phyloP scores from a whole-genome alignment of 2,888 invertebrate species.

The Isoperla grammatica region DNA sequence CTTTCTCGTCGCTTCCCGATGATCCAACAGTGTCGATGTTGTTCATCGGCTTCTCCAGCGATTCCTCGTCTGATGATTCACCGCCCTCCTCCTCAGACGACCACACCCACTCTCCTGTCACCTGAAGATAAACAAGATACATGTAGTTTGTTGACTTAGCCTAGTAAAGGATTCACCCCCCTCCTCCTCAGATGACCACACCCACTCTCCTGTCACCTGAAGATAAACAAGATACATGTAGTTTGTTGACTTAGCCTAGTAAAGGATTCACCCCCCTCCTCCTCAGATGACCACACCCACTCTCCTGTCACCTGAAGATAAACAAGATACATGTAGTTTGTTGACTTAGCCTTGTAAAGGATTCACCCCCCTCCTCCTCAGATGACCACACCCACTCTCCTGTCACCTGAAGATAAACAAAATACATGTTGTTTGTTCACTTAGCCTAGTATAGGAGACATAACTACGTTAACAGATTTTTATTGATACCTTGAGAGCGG shows the following conservation, averaged over 20 bases:
- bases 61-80: constrained; percentile 42
- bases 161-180: no score
- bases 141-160: no score
- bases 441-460: no score
- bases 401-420: constrained; percentile 55
- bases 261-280: constrained; percentile 79
- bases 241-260: no score
- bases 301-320: constrained; percentile 70
- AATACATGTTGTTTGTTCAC: no score
- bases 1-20: constrained; percentile 45
- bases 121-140: neutral
- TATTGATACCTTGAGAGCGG: no score
- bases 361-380: constrained; percentile 81
- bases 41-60: constrained; percentile 43
- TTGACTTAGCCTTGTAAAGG: no score
- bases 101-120: constrained; percentile 98
- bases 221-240: no score
- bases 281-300: constrained; percentile 98
- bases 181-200: constrained; percentile 95
- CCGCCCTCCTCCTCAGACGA: constrained; percentile 89
- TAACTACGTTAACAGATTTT: no score
- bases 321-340: no score
- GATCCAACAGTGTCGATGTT: constrained; percentile 44
- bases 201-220: constrained; percentile 87
- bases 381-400: constrained; percentile 99